A percentile compares a stretch with the other conserved stretches of the same genome.
These are phyloP conservation scores for Acomys russatus DNA, from an alignment of 2,797 vertebrate genomes.

Conservation along the genomic window DNA sequence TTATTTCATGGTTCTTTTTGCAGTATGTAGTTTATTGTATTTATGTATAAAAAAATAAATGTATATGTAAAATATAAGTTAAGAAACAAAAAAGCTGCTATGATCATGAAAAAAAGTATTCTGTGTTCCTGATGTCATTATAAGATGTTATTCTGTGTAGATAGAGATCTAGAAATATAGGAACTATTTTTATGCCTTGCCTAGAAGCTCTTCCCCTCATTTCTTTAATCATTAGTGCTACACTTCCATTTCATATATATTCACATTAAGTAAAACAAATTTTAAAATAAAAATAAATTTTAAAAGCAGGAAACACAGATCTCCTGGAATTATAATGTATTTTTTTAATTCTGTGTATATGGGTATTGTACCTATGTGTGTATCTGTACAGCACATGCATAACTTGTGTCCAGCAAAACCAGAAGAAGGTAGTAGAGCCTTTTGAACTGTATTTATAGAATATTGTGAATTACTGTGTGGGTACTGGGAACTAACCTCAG, in stretches of 20 bases:
- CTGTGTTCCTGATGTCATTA: neutral
- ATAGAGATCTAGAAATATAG: neutral
- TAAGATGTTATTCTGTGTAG: neutral
- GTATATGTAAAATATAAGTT: no score
- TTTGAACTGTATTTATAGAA: neutral
- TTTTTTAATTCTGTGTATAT: neutral
- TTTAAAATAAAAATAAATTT: neutral
- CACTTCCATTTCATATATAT: constrained; percentile 29
- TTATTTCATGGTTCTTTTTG: no score
- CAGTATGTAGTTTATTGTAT: no score
- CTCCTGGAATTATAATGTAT: neutral
- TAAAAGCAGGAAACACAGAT: neutral
- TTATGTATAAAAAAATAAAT: no score
- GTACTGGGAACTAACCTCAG: neutral
- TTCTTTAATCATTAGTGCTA: constrained; percentile 28
- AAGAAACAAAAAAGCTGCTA: no score
- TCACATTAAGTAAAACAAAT: constrained; percentile 12
- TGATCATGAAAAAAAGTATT: neutral
- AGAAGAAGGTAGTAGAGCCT: neutral
- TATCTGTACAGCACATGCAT: neutral
- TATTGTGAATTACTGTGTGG: neutral
- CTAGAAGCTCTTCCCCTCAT: neutral
- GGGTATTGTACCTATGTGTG: neutral
- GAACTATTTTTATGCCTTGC: neutral
- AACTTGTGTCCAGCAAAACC: neutral